Conservation (phyloP, 2,888 invertebrate species). For the Caenorhabditis doughertyi region DNA sequence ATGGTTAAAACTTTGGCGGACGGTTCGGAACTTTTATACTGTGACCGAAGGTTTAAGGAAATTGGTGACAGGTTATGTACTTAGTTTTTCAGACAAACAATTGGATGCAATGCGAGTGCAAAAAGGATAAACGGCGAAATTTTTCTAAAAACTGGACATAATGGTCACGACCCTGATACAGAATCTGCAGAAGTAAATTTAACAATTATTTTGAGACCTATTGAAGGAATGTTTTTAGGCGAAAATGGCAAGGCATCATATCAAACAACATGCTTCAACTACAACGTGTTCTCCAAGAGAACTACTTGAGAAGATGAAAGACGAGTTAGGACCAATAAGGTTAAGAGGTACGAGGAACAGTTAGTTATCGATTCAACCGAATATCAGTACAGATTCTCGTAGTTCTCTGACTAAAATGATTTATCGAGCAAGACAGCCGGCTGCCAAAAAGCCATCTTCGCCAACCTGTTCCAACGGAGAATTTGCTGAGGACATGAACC, state of each 20-base stretch:
- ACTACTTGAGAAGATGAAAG: not conserved
- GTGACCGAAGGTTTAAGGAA: constrained; percentile 12
- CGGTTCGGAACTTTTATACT: constrained; percentile 20
- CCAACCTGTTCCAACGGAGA: not conserved
- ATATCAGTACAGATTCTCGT: not conserved
- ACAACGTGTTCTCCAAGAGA: constrained; percentile 6
- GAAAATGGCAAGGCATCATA: constrained; percentile 6
- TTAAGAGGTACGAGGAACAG: not conserved
- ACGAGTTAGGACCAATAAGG: not conserved
- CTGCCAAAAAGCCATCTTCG: not conserved
- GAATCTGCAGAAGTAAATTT: not conserved
- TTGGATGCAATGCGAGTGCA: constrained; percentile 19
- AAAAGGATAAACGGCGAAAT: not conserved
- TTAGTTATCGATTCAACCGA: not conserved
- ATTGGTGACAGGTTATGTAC: not conserved
- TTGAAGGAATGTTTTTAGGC: not conserved
- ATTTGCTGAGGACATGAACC: no score
- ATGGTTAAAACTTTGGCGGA: constrained; percentile 9
- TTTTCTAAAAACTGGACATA: not conserved
- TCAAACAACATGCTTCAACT: not conserved
- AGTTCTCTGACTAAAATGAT: constrained; percentile 11
- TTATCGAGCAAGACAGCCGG: constrained; percentile 2
- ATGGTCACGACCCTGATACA: constrained; percentile 9
- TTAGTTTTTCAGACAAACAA: constrained; percentile 2
- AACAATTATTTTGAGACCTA: not conserved